Conservation (phyloP, 2,797 vertebrate genomes). For the Pangasius mekongensis region DNA sequence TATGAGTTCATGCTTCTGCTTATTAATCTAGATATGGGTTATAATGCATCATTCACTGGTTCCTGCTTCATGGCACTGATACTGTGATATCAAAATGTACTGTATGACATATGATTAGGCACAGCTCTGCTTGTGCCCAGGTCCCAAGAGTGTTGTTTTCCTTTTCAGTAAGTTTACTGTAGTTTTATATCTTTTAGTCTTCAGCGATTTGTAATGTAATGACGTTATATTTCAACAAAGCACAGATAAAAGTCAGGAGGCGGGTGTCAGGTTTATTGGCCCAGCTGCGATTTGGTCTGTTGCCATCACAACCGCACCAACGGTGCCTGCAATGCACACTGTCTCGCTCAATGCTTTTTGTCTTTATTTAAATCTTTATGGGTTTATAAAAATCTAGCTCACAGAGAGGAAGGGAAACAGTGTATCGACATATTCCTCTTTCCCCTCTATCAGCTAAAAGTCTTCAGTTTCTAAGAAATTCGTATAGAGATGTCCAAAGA, state of each 20-base stretch:
- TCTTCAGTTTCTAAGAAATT: background rate
- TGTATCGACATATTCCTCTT: background rate
- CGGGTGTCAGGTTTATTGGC: conserved; percentile 20
- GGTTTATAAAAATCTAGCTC: conserved; percentile 2
- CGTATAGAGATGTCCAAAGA: background rate
- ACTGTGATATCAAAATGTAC: background rate
- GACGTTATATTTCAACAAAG: conserved; percentile 13
- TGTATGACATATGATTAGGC: background rate
- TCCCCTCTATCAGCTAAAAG: background rate
- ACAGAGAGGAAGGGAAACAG: background rate
- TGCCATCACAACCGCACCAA: background rate
- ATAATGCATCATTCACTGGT: background rate
- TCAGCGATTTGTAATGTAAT: background rate
- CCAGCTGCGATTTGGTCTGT: conserved; percentile 3
- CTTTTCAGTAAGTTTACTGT: background rate
- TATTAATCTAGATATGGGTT: background rate
- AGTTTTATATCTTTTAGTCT: background rate
- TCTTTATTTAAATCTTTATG: conserved; percentile 31
- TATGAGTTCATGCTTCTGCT: background rate
- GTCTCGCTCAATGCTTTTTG: background rate
- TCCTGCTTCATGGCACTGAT: background rate
- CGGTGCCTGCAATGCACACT: background rate
- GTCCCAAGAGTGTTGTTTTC: background rate
- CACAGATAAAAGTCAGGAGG: conserved; percentile 12
- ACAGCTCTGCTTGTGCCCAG: background rate